Percentiles rank a stretch among this genome's conserved stretches.
Conservation (phyloP, 1,140 invertebrate genomes). For the Xylocopa sonorina region DNA sequence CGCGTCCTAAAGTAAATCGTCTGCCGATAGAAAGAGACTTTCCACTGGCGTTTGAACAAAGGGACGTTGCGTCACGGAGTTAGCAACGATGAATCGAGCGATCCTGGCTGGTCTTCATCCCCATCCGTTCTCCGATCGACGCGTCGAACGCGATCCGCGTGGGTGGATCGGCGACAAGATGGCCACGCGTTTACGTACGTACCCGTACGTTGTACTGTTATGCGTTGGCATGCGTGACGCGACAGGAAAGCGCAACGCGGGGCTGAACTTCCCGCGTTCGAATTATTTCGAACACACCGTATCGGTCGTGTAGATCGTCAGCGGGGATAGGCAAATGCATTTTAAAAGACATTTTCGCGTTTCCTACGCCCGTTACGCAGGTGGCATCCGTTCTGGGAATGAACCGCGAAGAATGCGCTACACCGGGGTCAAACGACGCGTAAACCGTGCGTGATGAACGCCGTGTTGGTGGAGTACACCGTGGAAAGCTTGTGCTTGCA, state of each 20-base stretch:
- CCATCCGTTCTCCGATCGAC: too few relatives aligned
- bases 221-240: conserved; percentile 78
- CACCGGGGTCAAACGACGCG: neutral
- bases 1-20: too few relatives aligned
- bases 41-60: too few relatives aligned
- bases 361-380: neutral
- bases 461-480: neutral
- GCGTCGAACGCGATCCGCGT: too few relatives aligned
- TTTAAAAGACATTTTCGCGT: conserved; percentile 17
- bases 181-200: neutral
- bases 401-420: neutral
- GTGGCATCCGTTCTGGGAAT: neutral
- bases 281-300: conserved; percentile 45
- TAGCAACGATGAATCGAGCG: too few relatives aligned
- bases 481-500: neutral
- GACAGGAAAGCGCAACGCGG: conserved; percentile 74
- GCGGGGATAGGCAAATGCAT: conserved; percentile 9
- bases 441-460: neutral
- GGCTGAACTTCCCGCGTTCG: conserved; percentile 64
- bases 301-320: neutral
- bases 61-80: too few relatives aligned
- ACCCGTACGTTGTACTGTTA: conserved; percentile 75
- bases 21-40: too few relatives aligned
- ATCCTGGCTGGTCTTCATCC: too few relatives aligned
- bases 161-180: neutral